These are phyloP conservation scores for Eriosoma lanigerum DNA, from an alignment of 1,140 invertebrate species.

Conservation along the genomic window DNA sequence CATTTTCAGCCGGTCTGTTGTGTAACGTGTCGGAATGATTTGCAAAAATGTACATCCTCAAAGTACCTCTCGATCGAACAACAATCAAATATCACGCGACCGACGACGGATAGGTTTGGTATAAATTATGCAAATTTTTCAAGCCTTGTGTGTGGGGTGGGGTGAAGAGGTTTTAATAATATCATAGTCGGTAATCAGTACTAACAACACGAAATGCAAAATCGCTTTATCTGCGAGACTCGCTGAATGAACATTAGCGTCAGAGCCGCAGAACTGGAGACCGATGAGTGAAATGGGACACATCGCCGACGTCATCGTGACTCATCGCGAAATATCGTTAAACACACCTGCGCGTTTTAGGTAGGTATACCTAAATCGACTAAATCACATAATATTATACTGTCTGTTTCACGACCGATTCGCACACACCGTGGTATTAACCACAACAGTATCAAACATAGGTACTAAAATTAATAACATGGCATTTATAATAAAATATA, in stretches of 20 bases:
- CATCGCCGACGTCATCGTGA: constrained; percentile 22
- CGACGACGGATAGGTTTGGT: neutral
- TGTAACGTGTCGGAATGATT: neutral
- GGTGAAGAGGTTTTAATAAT: neutral
- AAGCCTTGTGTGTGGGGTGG: too few species aligned
- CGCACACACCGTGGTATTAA: constrained; percentile 35
- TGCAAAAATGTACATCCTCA: neutral
- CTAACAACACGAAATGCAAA: too few species aligned
- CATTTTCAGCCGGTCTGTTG: neutral
- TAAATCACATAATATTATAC: too few species aligned
- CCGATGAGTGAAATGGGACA: too few species aligned
- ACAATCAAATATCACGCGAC: constrained; percentile 18
- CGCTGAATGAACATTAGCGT: neutral
- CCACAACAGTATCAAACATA: neutral
- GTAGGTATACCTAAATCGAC: too few species aligned
- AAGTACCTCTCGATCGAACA: constrained; percentile 19
- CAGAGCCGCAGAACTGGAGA: neutral
- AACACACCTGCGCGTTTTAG: constrained; percentile 19
- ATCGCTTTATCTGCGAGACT: too few species aligned
- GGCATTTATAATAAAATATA: too few species aligned
- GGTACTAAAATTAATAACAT: too few species aligned
- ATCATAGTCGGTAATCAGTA: too few species aligned
- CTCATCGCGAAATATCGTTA: constrained; percentile 29
- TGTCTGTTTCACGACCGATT: neutral
- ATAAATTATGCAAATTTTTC: constrained; percentile 33